These are phyloP conservation scores for Thereva unica DNA, from an alignment of 2,888 invertebrate genomes.

Conservation along the genomic window DNA sequence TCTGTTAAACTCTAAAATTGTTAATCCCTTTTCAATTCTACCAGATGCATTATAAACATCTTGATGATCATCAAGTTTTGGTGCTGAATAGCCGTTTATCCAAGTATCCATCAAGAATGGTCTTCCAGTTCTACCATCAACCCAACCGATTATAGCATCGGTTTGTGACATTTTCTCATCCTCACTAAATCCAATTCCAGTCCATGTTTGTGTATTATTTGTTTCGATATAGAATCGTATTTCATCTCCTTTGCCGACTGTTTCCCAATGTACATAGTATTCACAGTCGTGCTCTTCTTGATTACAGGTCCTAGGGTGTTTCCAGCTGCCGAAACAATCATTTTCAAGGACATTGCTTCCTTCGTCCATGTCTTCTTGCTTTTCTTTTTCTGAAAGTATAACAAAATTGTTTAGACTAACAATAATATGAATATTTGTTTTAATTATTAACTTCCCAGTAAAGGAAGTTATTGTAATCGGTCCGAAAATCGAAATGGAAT, in stretches of 20 bases:
- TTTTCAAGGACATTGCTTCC: conserved; percentile 54
- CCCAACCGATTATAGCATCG: conserved; percentile 87
- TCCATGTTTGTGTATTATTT: conserved; percentile 79
- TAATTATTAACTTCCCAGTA: no score
- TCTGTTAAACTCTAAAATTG: conserved; percentile 77
- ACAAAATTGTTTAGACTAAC: neutral
- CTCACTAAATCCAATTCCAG: conserved; percentile 86
- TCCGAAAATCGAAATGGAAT: no score
- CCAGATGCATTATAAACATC: conserved; percentile 73
- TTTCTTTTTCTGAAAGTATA: conserved; percentile 59
- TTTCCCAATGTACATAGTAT: conserved; percentile 81
- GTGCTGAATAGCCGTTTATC: conserved; percentile 78
- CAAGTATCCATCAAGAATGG: conserved; percentile 89
- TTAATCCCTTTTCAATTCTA: conserved; percentile 72
- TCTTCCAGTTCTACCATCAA: conserved; percentile 72
- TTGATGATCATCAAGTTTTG: conserved; percentile 73
- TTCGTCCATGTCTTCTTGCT: conserved; percentile 55
- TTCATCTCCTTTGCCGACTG: conserved; percentile 70
- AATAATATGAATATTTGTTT: neutral
- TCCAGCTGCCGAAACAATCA: conserved; percentile 79
- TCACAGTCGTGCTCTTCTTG: conserved; percentile 71
- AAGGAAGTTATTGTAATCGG: no score
- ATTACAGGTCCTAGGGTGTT: conserved; percentile 71
- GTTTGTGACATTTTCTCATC: conserved; percentile 86
- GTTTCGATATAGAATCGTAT: conserved; percentile 81